phyloP scores from a whole-genome alignment of 1,140 invertebrate species.

The fruit fly (Drosophila melanogaster) region DNA sequence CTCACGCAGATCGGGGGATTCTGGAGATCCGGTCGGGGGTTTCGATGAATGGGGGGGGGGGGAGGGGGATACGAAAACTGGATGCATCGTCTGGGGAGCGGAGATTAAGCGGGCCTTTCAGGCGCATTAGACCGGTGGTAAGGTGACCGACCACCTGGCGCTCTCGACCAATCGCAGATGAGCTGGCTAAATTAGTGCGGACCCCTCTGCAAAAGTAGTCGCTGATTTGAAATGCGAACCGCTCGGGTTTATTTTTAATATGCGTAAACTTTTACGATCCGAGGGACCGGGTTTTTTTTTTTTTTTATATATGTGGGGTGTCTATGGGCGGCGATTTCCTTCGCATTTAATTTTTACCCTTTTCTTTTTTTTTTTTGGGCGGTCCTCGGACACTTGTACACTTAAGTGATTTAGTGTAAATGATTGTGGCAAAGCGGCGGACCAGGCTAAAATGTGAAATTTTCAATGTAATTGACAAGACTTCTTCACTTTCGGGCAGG shows the following conservation, averaged over 20 bases:
- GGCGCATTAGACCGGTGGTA: slow-evolving; percentile 61
- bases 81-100: slow-evolving; percentile 37
- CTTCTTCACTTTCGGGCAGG: slow-evolving; percentile 30
- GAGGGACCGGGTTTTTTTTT: slow-evolving; percentile 11
- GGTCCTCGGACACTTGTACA: slow-evolving; percentile 68
- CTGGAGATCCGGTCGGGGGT: background rate
- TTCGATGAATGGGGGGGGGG: background rate
- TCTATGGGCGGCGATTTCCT: slow-evolving; percentile 45
- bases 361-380: slow-evolving; percentile 39
- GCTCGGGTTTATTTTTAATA: slow-evolving; percentile 75
- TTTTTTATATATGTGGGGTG: slow-evolving; percentile 34
- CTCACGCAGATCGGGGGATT: slow-evolving; percentile 7
- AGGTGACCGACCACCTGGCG: slow-evolving; percentile 75
- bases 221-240: slow-evolving; percentile 43
- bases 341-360: slow-evolving; percentile 24
- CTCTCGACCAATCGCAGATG: slow-evolving; percentile 64
- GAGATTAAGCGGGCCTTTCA: slow-evolving; percentile 65
- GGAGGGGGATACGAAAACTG: slow-evolving; percentile 11
- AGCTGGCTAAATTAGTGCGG: slow-evolving; percentile 72
- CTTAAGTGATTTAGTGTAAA: slow-evolving; percentile 82
- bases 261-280: slow-evolving; percentile 77
- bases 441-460: slow-evolving; percentile 33
- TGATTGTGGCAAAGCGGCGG: slow-evolving; percentile 69
- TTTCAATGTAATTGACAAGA: slow-evolving; percentile 39
- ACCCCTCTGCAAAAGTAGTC: slow-evolving; percentile 45